phyloP scores from a whole-genome alignment of 2,113 vertebrate genomes.

The Periophthalmus modestus region DNA sequence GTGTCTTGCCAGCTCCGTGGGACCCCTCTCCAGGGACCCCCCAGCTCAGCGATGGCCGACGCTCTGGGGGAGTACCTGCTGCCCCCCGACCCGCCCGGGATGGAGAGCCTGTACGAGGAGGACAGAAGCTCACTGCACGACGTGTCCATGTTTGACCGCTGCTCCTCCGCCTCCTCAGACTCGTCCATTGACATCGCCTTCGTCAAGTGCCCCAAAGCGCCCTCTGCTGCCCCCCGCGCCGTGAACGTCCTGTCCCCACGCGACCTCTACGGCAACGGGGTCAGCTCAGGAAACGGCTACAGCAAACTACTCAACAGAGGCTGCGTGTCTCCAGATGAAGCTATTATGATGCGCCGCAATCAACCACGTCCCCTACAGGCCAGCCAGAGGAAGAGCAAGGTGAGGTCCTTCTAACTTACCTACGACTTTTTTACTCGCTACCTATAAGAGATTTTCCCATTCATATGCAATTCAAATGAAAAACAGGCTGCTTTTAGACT shows the following conservation, averaged over 20 bases:
- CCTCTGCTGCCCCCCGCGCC: slow-evolving; percentile 65
- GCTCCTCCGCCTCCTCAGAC: slow-evolving; percentile 89
- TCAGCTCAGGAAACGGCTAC: slow-evolving; percentile 72
- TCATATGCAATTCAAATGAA: background rate
- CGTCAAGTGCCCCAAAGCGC: slow-evolving; percentile 82
- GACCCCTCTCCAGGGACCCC: slow-evolving; percentile 56
- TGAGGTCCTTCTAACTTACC: slow-evolving; percentile 25
- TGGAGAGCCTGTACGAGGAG: slow-evolving; percentile 74
- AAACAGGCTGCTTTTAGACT: background rate
- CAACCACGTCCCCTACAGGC: slow-evolving; percentile 75
- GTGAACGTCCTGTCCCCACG: slow-evolving; percentile 37
- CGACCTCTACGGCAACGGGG: slow-evolving; percentile 50
- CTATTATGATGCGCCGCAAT: slow-evolving; percentile 54
- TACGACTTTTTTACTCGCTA: too few species aligned
- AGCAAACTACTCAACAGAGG: slow-evolving; percentile 80
- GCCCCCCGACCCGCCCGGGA: slow-evolving; percentile 61
- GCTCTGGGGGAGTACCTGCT: slow-evolving; percentile 79
- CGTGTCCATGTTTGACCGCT: slow-evolving; percentile 82
- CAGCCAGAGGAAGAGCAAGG: slow-evolving; percentile 89
- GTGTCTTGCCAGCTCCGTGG: slow-evolving; percentile 49
- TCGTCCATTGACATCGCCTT: slow-evolving; percentile 96
- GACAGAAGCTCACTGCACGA: slow-evolving; percentile 80
- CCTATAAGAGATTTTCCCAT: background rate
- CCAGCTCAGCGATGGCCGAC: slow-evolving; percentile 74
- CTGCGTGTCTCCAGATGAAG: slow-evolving; percentile 77